A percentile compares a stretch with the other conserved stretches of the same genome.
Conservation (phyloP, 2,113 vertebrate species). For the Hypocryptadius cinnamomeus region DNA sequence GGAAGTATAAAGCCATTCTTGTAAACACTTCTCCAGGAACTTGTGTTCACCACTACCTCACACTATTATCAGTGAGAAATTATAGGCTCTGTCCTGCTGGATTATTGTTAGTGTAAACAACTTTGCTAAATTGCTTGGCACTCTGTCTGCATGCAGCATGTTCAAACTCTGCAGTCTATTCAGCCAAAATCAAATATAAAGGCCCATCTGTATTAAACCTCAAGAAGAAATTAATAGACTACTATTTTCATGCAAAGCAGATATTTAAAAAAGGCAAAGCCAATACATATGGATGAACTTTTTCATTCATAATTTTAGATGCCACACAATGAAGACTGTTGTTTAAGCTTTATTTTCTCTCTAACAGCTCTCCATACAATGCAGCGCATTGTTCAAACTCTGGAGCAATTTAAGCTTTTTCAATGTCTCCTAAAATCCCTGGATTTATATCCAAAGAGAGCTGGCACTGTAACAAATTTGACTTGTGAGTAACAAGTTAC, state of each 20-base stretch:
- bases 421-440: slow-evolving; percentile 64
- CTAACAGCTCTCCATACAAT: slow-evolving; percentile 53
- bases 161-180: slow-evolving; percentile 12
- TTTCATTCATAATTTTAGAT: slow-evolving; percentile 61
- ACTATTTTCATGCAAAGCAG: slow-evolving; percentile 65
- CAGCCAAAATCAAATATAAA: slow-evolving; percentile 48
- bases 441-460: slow-evolving; percentile 65
- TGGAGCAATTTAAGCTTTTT: slow-evolving; percentile 59
- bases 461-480: slow-evolving; percentile 51
- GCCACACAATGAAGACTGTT: slow-evolving; percentile 14
- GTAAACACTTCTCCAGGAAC: slow-evolving; percentile 38
- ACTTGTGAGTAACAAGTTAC: slow-evolving; percentile 63
- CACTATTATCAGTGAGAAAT: slow-evolving; percentile 41
- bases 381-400: slow-evolving; percentile 44
- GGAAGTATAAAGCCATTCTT: background rate
- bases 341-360: slow-evolving; percentile 27
- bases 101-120: slow-evolving; percentile 57
- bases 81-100: slow-evolving; percentile 32
- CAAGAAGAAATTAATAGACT: slow-evolving; percentile 58
- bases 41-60: slow-evolving; percentile 6
- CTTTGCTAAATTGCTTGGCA: slow-evolving; percentile 50
- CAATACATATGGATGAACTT: slow-evolving; percentile 48
- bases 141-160: slow-evolving; percentile 18
- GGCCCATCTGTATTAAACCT: slow-evolving; percentile 50
- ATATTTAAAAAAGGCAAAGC: slow-evolving; percentile 37